These are phyloP conservation scores for Oncorhynchus mykiss DNA, from an alignment of 2,113 vertebrate species.

Conservation along the genomic window DNA sequence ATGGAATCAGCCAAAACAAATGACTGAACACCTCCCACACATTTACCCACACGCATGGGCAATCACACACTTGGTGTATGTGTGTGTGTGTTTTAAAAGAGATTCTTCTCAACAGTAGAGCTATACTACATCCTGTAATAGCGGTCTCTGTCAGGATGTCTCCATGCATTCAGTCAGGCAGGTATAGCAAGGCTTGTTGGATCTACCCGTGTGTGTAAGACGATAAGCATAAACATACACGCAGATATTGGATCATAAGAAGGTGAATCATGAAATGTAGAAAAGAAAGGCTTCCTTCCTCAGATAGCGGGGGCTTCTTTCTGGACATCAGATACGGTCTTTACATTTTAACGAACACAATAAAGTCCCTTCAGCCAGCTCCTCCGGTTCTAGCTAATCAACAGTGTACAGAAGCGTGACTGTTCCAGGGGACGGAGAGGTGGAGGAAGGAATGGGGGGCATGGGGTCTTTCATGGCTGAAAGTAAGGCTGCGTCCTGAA, in stretches of 20 bases:
- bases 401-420: constrained; percentile 72
- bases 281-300: no score
- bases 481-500: not conserved
- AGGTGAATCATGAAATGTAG: no score
- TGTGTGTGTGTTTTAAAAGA: not conserved
- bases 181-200: no score
- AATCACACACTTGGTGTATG: not conserved
- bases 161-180: no score
- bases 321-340: constrained; percentile 3
- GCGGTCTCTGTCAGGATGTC: no score
- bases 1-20: constrained; percentile 48
- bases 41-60: constrained; percentile 6
- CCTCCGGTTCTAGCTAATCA: constrained; percentile 73
- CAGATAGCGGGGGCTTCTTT: no score
- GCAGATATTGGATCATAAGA: no score
- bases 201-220: no score
- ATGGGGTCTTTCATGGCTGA: not conserved
- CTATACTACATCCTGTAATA: no score
- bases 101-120: no score
- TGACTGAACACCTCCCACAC: constrained; percentile 29
- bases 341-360: constrained; percentile 43
- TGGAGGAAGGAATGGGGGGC: constrained; percentile 32
- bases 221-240: no score
- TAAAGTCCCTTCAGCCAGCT: constrained; percentile 35
- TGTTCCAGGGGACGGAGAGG: constrained; percentile 62